Percentiles rank a stretch among this genome's conserved stretches.
Conservation (phyloP, 2,888 invertebrate species). For the Ophioninae sp. region DNA sequence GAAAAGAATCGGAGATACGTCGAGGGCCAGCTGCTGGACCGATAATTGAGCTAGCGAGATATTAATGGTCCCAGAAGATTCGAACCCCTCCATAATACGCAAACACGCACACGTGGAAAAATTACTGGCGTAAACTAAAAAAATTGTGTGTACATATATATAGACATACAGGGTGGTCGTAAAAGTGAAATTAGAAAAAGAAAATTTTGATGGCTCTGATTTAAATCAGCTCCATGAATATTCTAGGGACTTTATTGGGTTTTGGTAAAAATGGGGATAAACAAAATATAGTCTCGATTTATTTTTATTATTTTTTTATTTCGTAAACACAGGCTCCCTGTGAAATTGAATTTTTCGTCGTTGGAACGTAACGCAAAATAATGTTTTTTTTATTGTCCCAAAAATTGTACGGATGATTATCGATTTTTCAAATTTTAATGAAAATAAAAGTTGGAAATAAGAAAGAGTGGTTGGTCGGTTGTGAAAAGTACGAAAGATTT, state of each 20-base stretch:
- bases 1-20: constrained; percentile 56
- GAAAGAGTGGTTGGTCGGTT: too few relatives aligned
- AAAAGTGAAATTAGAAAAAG: too few relatives aligned
- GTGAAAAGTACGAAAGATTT: too few relatives aligned
- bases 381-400: not conserved
- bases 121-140: constrained; percentile 35
- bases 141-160: constrained; percentile 42
- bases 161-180: constrained; percentile 40
- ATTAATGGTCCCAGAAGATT: constrained; percentile 75
- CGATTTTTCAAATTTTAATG: too few relatives aligned
- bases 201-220: not conserved
- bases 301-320: too few relatives aligned
- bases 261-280: too few relatives aligned
- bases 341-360: not conserved
- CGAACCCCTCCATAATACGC: constrained; percentile 32
- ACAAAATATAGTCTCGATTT: too few relatives aligned
- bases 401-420: too few relatives aligned
- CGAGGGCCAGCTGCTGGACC: constrained; percentile 72
- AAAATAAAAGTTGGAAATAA: too few relatives aligned
- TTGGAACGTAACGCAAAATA: not conserved
- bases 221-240: too few relatives aligned
- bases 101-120: constrained; percentile 62
- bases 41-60: constrained; percentile 77
- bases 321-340: too few relatives aligned
- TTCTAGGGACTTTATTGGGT: too few relatives aligned